Conservation (phyloP, 2,113 vertebrate genomes). For the Bombycilla garrulus region DNA sequence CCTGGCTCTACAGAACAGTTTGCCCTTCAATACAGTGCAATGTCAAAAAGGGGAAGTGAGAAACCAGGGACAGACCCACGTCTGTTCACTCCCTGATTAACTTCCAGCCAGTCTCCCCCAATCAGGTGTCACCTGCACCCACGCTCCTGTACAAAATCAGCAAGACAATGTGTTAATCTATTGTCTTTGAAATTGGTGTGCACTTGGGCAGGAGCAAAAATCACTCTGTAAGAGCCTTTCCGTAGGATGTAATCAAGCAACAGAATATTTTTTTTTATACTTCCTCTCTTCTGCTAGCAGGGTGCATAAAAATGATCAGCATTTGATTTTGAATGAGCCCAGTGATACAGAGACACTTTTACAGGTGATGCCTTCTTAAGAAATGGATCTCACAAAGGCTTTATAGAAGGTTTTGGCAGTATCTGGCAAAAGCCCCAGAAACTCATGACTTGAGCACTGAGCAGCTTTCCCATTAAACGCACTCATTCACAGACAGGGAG, state of each 20-base stretch:
- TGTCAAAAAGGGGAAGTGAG: not conserved
- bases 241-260: constrained; percentile 50
- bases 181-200: constrained; percentile 61
- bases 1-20: not conserved
- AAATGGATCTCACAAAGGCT: constrained; percentile 7
- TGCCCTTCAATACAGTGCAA: not conserved
- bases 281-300: constrained; percentile 19
- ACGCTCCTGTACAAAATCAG: constrained; percentile 46
- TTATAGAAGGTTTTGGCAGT: not conserved
- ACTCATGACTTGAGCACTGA: not conserved
- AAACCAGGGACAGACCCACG: not conserved
- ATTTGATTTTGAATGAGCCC: constrained; percentile 61
- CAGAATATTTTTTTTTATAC: not conserved
- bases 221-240: constrained; percentile 52
- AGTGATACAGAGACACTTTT: not conserved
- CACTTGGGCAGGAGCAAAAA: constrained; percentile 44
- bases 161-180: constrained; percentile 55
- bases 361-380: not conserved
- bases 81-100: constrained; percentile 37
- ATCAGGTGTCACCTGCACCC: constrained; percentile 26
- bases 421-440: constrained; percentile 12
- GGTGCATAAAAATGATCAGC: constrained; percentile 48
- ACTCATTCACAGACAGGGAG: not conserved
- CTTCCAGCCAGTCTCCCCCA: not conserved
- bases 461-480: not conserved